These are phyloP conservation scores for Charina bottae DNA, from an alignment of 2,113 vertebrate species.

Conservation along the genomic window DNA sequence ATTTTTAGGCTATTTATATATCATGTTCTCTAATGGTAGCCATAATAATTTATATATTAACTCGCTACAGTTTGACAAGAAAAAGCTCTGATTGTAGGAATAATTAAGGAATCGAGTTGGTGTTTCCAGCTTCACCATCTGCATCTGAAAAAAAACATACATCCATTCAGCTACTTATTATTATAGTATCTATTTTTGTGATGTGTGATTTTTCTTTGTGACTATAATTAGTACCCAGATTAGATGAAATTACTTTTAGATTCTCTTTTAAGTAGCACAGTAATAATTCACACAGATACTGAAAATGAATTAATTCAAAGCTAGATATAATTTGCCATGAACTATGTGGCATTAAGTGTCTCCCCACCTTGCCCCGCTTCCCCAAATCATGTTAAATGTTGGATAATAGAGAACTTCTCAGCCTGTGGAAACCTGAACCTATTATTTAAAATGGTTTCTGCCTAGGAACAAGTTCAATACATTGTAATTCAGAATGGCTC, in stretches of 20 bases:
- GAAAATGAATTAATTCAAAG: constrained; percentile 4
- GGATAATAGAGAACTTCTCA: background rate
- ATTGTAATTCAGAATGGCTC: background rate
- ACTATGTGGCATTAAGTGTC: background rate
- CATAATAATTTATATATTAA: background rate
- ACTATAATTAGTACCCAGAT: constrained; percentile 3
- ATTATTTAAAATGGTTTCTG: background rate
- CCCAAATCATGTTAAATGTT: background rate
- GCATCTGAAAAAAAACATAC: background rate
- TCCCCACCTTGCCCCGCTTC: background rate
- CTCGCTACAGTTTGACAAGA: background rate
- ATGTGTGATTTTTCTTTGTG: background rate
- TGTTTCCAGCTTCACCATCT: background rate
- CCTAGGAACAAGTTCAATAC: background rate
- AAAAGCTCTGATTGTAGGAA: background rate
- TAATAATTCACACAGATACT: background rate
- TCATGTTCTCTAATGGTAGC: background rate
- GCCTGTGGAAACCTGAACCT: background rate
- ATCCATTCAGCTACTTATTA: background rate
- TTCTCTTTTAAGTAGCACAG: background rate
- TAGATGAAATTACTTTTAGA: constrained; percentile 29
- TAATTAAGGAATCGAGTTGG: background rate
- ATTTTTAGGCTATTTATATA: background rate
- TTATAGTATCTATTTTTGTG: constrained; percentile 11
- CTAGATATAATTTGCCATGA: background rate